Evolutionary conservation across 2,113 vertebrate species (phyloP), one percentile per base, ranked within the genome.

Genomic region (Paracanthobrama guichenoti): DNA sequence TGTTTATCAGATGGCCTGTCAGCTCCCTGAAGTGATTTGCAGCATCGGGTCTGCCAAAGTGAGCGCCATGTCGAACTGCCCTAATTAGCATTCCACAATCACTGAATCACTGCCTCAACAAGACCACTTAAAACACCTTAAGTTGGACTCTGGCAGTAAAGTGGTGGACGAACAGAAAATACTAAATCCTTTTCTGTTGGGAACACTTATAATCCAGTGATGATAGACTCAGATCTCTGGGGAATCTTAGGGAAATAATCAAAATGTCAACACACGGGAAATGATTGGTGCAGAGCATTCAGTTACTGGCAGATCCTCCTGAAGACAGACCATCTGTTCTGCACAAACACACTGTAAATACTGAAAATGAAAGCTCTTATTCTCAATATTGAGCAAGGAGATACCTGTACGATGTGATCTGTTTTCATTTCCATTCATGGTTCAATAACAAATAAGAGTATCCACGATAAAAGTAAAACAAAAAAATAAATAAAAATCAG

Each of bases 1-100:
- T 71, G 64, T 71, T 82, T 57, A 82, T 82, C 80, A 82, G 80
- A 82, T 82, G 80, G 80, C 48, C 48, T 82, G 80, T 82, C 80
- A 82, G 48, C 80, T 82, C 66, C 66, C 80, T 26, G 46, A 82
- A 82, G 80, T 82, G 80, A 82, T 82, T 82, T 82, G 66, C 80
- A 82, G 64, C 80, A 24, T 72, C 31, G 11, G 13, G 6, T 69
- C 28, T 55, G 64, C 80, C 80, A 82, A 82, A 31, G 46, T 9
- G 31, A 55, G 64, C 8, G 48, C 26, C 12, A 22, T 6, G 64
- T 82, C 31, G 2, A 72, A 71, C 64, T 69, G 80, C 46, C 50
- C 80, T 72, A 57, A 72, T 82, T 82, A 71, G 80, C 66, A 57
- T 82, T 71, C 46, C 46, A 22, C 26, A n/a, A 53, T 46, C 64